phyloP scores from a whole-genome alignment of 2,888 invertebrate genomes.

The Nomada fabriciana region DNA sequence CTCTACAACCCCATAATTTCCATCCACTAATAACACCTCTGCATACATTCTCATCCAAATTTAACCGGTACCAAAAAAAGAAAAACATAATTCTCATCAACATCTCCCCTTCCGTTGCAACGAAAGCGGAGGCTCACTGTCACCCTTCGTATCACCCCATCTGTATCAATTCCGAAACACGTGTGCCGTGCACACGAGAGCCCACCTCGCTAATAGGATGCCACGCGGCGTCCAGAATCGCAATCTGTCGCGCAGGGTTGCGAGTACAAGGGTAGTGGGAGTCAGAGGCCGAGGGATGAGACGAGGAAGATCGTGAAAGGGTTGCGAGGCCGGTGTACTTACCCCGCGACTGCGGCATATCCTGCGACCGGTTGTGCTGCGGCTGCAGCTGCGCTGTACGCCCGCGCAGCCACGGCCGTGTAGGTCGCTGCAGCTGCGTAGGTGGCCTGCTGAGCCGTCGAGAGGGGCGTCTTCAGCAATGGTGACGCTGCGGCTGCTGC shows the following conservation, averaged over 20 bases:
- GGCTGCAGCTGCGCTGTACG: conserved; percentile 91
- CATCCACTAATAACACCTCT: too few relatives aligned
- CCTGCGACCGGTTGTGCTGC: conserved; percentile 90
- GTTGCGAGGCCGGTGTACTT: conserved; percentile 79
- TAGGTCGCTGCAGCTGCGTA: conserved; percentile 95
- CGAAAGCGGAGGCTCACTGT: too few relatives aligned
- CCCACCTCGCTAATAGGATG: neutral
- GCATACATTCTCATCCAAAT: too few relatives aligned
- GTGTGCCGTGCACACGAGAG: too few relatives aligned
- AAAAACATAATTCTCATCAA: neutral
- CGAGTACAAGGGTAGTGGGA: conserved; percentile 3
- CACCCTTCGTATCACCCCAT: too few relatives aligned
- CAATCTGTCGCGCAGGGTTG: neutral
- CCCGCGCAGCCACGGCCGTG: conserved; percentile 93
- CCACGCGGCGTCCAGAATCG: conserved; percentile 11
- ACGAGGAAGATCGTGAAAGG: conserved; percentile 10
- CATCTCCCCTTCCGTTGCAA: too few relatives aligned
- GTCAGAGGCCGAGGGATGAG: conserved; percentile 16
- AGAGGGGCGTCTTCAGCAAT: conserved; percentile 93
- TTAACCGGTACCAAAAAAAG: neutral
- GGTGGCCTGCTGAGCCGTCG: conserved; percentile 93
- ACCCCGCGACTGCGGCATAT: conserved; percentile 90
- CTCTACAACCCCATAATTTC: too few relatives aligned
- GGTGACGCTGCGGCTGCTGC: conserved; percentile 92
- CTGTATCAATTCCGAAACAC: too few relatives aligned